phyloP scores from a whole-genome alignment of 1,140 invertebrate species.

The Conus ventricosus region DNA sequence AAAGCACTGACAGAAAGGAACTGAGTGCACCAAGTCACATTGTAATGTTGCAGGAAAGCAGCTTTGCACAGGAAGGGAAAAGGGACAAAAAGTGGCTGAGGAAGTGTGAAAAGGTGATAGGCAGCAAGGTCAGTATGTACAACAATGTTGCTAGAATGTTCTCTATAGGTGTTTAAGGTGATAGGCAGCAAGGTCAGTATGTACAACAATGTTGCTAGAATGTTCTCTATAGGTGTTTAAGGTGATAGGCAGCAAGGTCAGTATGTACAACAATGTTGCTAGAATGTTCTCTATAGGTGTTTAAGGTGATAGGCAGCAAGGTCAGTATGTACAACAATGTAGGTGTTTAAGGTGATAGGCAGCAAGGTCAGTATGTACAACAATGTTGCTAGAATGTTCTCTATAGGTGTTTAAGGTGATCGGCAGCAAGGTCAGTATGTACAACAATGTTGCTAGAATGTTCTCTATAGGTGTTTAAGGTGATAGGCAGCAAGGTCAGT shows the following conservation, averaged over 20 bases:
- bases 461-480: background rate
- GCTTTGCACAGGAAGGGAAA: constrained; percentile 47
- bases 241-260: too few species aligned
- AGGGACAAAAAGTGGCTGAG: constrained; percentile 65
- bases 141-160: too few species aligned
- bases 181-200: too few species aligned
- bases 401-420: background rate
- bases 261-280: background rate
- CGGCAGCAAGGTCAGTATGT: too few species aligned
- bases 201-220: background rate
- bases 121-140: constrained; percentile 55
- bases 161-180: too few species aligned
- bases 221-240: background rate
- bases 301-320: too few species aligned
- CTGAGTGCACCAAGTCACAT: too few species aligned
- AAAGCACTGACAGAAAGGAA: background rate
- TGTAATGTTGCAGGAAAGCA: background rate
- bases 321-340: background rate
- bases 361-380: too few species aligned
- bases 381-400: background rate
- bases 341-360: too few species aligned
- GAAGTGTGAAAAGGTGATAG: constrained; percentile 64
- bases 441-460: background rate
- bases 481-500: too few species aligned
- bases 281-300: background rate